Percentiles rank a stretch among this genome's conserved stretches.
phyloP scores from a whole-genome alignment of 2,797 vertebrate species.

The Dromococcyx pavoninus region DNA sequence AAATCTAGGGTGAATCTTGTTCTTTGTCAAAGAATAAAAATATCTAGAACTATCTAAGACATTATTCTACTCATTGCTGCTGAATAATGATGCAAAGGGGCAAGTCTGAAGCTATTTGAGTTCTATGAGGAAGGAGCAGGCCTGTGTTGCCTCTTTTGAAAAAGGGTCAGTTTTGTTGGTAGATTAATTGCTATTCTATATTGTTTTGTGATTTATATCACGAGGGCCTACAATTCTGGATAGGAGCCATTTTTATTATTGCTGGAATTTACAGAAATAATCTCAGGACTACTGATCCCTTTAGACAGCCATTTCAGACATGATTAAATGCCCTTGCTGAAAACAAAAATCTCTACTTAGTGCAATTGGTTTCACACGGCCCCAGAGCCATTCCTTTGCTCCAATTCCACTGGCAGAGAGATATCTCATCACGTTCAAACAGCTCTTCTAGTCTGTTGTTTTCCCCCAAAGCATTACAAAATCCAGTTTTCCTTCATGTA shows the following conservation, averaged over 20 bases:
- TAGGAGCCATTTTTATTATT: conserved; percentile 32
- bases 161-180: background rate
- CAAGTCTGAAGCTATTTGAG: background rate
- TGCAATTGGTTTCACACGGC: conserved; percentile 18
- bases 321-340: conserved; percentile 47
- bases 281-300: conserved; percentile 31
- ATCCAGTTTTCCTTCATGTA: background rate
- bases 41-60: background rate
- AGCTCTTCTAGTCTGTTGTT: background rate
- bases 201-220: conserved; percentile 23
- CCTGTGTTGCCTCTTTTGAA: background rate
- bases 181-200: background rate
- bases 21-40: background rate
- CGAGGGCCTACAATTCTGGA: background rate
- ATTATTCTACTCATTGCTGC: background rate
- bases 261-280: conserved; percentile 37
- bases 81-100: background rate
- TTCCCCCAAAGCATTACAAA: background rate
- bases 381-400: conserved; percentile 30
- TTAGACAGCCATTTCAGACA: conserved; percentile 53
- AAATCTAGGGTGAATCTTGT: background rate
- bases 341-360: conserved; percentile 43
- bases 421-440: conserved; percentile 14
- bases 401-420: background rate
- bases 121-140: background rate